Conservation (phyloP, 2,113 vertebrate species). For the Nematolebias whitei region DNA sequence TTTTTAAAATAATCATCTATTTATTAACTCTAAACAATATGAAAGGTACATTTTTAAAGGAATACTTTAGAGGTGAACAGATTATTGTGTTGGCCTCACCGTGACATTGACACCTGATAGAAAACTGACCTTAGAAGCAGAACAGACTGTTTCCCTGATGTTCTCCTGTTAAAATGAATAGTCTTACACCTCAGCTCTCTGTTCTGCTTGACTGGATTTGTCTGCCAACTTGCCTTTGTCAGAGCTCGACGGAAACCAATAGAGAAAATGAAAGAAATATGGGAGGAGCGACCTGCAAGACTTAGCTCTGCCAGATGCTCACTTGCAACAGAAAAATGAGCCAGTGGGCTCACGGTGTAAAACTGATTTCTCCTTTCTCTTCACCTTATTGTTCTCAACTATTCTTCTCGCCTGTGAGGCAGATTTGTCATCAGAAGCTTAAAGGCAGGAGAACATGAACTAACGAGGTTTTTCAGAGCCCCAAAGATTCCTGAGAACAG, state of each 20-base stretch:
- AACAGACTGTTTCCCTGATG: slow-evolving; percentile 41
- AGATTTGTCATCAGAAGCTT: slow-evolving; percentile 25
- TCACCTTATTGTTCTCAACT: slow-evolving; percentile 30
- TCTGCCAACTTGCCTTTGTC: slow-evolving; percentile 60
- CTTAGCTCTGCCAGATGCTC: slow-evolving; percentile 56
- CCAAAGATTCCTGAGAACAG: background rate
- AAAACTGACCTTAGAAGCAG: slow-evolving; percentile 43
- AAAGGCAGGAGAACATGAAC: slow-evolving; percentile 25
- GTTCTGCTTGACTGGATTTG: slow-evolving; percentile 65
- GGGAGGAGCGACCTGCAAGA: slow-evolving; percentile 24
- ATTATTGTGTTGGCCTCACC: slow-evolving; percentile 24
- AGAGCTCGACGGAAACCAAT: slow-evolving; percentile 28
- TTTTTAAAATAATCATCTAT: background rate
- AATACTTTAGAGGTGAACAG: slow-evolving; percentile 17
- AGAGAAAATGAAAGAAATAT: slow-evolving; percentile 39
- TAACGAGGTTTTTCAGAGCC: slow-evolving; percentile 6
- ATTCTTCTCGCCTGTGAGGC: slow-evolving; percentile 20
- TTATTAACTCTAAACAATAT: background rate
- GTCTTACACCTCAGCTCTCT: slow-evolving; percentile 56
- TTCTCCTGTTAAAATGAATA: slow-evolving; percentile 49
- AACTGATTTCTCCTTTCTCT: slow-evolving; percentile 27
- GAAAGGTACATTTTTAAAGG: background rate
- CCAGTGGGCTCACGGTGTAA: slow-evolving; percentile 15
- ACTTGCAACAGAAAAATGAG: slow-evolving; percentile 47
- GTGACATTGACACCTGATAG: slow-evolving; percentile 17